phyloP scores from a whole-genome alignment of 2,888 invertebrate species.

The Baronia brevicornis region DNA sequence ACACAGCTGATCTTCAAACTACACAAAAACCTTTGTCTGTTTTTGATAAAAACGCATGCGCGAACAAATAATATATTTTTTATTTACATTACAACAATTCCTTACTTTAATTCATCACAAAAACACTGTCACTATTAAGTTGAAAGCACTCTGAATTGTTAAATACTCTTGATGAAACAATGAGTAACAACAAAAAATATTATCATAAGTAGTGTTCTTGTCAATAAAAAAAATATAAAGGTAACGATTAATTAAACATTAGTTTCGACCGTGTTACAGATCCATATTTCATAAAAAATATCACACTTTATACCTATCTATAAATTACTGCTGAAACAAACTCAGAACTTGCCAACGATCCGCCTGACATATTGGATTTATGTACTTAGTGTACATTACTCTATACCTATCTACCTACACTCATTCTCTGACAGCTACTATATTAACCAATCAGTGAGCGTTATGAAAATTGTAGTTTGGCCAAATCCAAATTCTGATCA shows the following conservation, averaged over 20 bases:
- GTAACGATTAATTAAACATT: constrained; percentile 26
- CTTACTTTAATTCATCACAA: constrained; percentile 35
- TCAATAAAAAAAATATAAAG: constrained; percentile 26
- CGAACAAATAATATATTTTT: constrained; percentile 66
- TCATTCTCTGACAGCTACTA: no score
- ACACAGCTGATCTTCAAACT: constrained; percentile 76
- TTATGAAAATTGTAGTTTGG: constrained; percentile 12
- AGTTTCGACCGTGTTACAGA: constrained; percentile 29
- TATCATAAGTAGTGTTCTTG: constrained; percentile 25
- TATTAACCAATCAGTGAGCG: constrained; percentile 13
- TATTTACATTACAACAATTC: constrained; percentile 70
- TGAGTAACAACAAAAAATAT: constrained; percentile 52
- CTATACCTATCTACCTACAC: no score
- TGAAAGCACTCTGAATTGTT: constrained; percentile 32
- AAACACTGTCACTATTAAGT: constrained; percentile 30
- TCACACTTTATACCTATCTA: constrained; percentile 33
- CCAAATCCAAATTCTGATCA: no score
- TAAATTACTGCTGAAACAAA: constrained; percentile 38
- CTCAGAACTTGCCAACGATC: constrained; percentile 34
- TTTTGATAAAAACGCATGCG: constrained; percentile 75
- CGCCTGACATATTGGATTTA: constrained; percentile 61
- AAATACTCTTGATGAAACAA: constrained; percentile 38
- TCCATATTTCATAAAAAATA: constrained; percentile 33
- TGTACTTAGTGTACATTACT: no score
- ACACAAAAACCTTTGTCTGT: constrained; percentile 79